phyloP scores from a whole-genome alignment of 2,888 invertebrate genomes.

The Epirrhoe alternata region DNA sequence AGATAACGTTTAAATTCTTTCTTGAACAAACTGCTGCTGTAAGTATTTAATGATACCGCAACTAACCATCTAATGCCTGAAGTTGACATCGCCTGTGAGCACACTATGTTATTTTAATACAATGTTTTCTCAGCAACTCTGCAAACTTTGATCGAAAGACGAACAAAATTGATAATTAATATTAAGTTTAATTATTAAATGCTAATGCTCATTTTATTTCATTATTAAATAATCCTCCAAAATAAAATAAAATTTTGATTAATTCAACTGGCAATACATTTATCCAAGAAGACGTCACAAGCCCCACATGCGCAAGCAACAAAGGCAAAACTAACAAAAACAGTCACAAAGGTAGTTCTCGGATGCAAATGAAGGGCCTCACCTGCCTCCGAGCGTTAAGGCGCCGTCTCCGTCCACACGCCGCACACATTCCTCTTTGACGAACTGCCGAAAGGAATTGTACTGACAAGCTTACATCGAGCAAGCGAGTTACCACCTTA shows the following conservation, averaged over 20 bases:
- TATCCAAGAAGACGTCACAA: not conserved
- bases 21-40: not conserved
- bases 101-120: not conserved
- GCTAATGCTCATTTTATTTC: too few relatives aligned
- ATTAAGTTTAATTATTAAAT: not conserved
- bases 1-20: not conserved
- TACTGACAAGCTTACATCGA: conserved; percentile 8
- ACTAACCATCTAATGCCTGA: not conserved
- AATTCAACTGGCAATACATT: not conserved
- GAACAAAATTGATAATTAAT: not conserved
- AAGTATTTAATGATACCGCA: not conserved
- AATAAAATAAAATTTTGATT: not conserved
- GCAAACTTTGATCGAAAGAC: not conserved
- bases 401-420: not conserved
- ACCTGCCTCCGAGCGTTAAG: not conserved
- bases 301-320: not conserved
- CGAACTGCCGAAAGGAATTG: conserved; percentile 15
- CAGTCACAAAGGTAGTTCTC: conserved; percentile 12
- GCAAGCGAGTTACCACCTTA: conserved; percentile 4
- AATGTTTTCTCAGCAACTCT: not conserved
- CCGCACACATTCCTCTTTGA: conserved; percentile 14
- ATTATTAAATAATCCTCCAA: not conserved
- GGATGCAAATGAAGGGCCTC: conserved; percentile 20
- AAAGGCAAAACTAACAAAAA: conserved; percentile 12
- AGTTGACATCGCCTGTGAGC: not conserved